phyloP scores from a whole-genome alignment of 2,888 invertebrate genomes.

The Cheilosia variabilis region DNA sequence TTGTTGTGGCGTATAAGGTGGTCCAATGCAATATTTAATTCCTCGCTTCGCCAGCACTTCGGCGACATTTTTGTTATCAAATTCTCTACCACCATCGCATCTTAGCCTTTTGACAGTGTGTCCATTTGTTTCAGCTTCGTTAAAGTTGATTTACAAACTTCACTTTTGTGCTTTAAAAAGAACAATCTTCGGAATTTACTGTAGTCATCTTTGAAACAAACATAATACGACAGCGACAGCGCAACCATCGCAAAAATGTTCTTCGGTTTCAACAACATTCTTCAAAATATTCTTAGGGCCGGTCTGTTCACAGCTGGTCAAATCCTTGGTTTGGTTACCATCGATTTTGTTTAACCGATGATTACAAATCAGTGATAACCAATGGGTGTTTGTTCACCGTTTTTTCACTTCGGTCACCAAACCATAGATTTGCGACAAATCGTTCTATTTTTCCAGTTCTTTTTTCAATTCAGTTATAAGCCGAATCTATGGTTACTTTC shows the following conservation, averaged over 20 bases:
- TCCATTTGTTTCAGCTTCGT: conserved; percentile 38
- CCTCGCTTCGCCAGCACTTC: conserved; percentile 8
- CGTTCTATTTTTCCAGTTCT: too few species aligned
- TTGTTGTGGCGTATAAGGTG: conserved; percentile 14
- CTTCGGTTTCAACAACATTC: conserved; percentile 10
- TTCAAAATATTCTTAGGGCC: background rate
- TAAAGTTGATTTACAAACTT: conserved; percentile 32
- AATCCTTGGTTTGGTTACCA: too few species aligned
- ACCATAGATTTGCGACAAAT: too few species aligned
- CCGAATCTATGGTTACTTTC: too few species aligned
- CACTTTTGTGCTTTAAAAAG: conserved; percentile 24
- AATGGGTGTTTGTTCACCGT: too few species aligned
- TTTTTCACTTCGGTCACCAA: too few species aligned
- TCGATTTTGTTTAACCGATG: too few species aligned
- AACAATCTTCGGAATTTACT: conserved; percentile 37
- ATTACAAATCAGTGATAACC: too few species aligned
- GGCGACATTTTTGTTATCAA: conserved; percentile 2
- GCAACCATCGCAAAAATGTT: conserved; percentile 43
- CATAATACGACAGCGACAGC: conserved; percentile 36
- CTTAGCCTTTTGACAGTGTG: conserved; percentile 44
- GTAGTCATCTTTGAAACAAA: conserved; percentile 42
- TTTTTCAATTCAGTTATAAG: too few species aligned
- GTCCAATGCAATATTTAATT: conserved; percentile 13
- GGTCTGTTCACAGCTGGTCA: too few species aligned
- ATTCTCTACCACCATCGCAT: conserved; percentile 42